A percentile compares a stretch with the other conserved stretches of the same genome.
Conservation (phyloP, 2,888 invertebrate genomes). For the Drosophila sordidula region DNA sequence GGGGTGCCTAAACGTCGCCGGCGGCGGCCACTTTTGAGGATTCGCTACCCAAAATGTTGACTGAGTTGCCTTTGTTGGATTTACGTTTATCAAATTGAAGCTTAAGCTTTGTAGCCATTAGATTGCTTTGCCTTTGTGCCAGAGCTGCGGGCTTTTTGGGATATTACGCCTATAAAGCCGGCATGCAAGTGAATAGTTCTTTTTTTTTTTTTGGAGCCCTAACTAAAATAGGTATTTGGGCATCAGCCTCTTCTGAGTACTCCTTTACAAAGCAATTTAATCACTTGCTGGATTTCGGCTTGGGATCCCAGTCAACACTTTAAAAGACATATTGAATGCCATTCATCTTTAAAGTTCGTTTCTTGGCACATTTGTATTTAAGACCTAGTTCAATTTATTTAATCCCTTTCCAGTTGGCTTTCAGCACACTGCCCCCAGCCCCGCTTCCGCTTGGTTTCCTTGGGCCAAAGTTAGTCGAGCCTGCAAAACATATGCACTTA, state of each 20-base stretch:
- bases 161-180: conserved; percentile 20
- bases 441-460: conserved; percentile 37
- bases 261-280: not conserved
- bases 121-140: conserved; percentile 43
- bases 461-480: conserved; percentile 51
- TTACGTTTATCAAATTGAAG: conserved; percentile 71
- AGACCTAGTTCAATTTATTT: conserved; percentile 44
- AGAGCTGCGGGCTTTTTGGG: conserved; percentile 1
- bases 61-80: conserved; percentile 47
- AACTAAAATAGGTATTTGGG: not conserved
- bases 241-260: too few species aligned
- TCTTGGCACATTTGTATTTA: conserved; percentile 33
- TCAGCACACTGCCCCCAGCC: conserved; percentile 28
- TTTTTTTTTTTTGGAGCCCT: too few species aligned
- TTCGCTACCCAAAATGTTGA: conserved; percentile 40
- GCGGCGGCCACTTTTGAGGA: conserved; percentile 47
- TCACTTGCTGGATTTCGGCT: conserved; percentile 1
- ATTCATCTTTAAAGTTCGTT: conserved; percentile 48
- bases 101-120: conserved; percentile 62
- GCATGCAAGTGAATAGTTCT: not conserved
- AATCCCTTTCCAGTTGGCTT: conserved; percentile 34
- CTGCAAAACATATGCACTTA: conserved; percentile 65
- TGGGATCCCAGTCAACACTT: conserved; percentile 6
- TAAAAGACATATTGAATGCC: conserved; percentile 14
- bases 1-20: conserved; percentile 20